These are phyloP conservation scores for Herminia tarsipennalis DNA, from an alignment of 2,888 invertebrate species.

Conservation along the genomic window DNA sequence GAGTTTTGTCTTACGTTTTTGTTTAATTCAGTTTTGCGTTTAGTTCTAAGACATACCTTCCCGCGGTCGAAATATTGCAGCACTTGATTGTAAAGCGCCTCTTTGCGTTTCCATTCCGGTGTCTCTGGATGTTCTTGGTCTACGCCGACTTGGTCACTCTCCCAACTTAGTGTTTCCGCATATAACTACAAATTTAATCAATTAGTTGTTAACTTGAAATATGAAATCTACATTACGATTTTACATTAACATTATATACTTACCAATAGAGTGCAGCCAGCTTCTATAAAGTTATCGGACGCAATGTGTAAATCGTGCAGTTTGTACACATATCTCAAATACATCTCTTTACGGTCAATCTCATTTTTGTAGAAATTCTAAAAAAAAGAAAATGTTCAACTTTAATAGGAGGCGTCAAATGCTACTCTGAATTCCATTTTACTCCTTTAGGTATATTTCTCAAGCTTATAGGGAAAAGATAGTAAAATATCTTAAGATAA, in stretches of 20 bases:
- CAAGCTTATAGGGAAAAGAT: too few relatives aligned
- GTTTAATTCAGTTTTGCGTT: too few relatives aligned
- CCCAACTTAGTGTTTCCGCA: constrained; percentile 96
- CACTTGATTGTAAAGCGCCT: constrained; percentile 94
- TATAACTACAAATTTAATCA: constrained; percentile 86
- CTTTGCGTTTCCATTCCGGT: constrained; percentile 96
- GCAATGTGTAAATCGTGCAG: constrained; percentile 96
- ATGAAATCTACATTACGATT: too few relatives aligned
- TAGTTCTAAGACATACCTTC: too few relatives aligned
- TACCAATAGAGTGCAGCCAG: constrained; percentile 95
- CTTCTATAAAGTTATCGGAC: constrained; percentile 97
- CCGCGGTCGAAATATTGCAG: constrained; percentile 97
- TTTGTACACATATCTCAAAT: constrained; percentile 97
- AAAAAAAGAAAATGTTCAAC: constrained; percentile 34
- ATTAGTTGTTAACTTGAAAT: too few relatives aligned
- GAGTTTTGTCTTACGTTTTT: too few relatives aligned
- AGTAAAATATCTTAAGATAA: too few relatives aligned
- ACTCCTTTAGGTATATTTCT: too few relatives aligned
- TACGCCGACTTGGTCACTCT: constrained; percentile 87
- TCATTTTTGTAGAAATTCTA: constrained; percentile 98
- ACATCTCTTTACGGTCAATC: constrained; percentile 98
- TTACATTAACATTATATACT: too few relatives aligned
- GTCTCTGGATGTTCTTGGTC: constrained; percentile 91
- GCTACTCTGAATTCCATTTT: too few relatives aligned
- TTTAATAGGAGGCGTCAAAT: too few relatives aligned